These are phyloP conservation scores for Crambe crambe DNA, from an alignment of 37 sponge, comb jelly and placozoan species.

Conservation along the genomic window DNA sequence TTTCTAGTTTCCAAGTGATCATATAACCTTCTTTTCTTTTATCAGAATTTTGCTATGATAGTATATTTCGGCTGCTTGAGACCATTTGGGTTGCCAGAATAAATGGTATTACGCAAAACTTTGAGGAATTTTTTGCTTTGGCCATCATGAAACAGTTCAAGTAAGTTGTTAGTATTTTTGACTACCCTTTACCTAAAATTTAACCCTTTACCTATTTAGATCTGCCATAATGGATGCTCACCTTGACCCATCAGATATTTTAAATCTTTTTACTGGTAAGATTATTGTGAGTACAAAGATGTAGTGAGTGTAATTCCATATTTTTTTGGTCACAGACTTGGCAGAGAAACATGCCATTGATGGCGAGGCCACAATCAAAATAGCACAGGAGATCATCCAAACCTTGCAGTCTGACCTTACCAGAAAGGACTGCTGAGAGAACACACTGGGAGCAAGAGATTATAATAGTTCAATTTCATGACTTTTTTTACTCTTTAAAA, in stretches of 20 bases:
- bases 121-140: constrained; percentile 86
- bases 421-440: constrained; percentile 21
- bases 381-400: constrained; percentile 18
- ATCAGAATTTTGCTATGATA: constrained; percentile 87
- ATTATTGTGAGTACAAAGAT: not conserved
- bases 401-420: constrained; percentile 18
- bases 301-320: too few relatives aligned
- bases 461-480: too few relatives aligned
- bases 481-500: too few relatives aligned
- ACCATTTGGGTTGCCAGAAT: constrained; percentile 73
- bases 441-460: not conserved
- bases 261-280: constrained; percentile 80
- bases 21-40: not conserved
- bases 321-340: constrained; percentile 31
- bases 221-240: constrained; percentile 85
- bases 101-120: constrained; percentile 51
- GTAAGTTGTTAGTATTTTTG: constrained; percentile 39
- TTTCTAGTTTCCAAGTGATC: too few relatives aligned
- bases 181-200: not conserved
- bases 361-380: constrained; percentile 6
- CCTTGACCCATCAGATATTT: constrained; percentile 89
- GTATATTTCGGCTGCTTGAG: constrained; percentile 91
- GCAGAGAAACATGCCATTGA: constrained; percentile 46
- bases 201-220: constrained; percentile 25
- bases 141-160: constrained; percentile 88